Conservation (phyloP, 2,888 invertebrate species). For the Phrixothrix hirtus region DNA sequence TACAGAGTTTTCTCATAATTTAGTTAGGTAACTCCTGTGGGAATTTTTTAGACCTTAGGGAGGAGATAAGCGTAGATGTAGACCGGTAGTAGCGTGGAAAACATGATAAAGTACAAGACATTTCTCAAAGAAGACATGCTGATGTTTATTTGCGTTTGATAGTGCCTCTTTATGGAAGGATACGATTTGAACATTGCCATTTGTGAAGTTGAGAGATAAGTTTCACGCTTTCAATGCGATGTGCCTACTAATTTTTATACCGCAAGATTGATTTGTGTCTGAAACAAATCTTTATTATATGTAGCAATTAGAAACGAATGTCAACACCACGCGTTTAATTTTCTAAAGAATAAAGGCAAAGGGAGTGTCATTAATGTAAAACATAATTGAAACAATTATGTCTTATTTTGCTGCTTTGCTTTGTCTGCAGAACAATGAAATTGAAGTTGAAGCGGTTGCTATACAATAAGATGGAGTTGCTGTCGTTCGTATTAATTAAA, state of each 20-base stretch:
- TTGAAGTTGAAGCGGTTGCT: constrained; percentile 9
- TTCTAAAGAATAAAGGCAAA: constrained; percentile 15
- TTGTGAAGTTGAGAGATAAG: background rate
- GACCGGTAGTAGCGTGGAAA: constrained; percentile 29
- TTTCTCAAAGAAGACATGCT: constrained; percentile 34
- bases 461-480: constrained; percentile 13
- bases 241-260: no score
- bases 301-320: background rate
- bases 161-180: constrained; percentile 5
- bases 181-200: constrained; percentile 3
- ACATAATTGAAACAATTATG: constrained; percentile 28
- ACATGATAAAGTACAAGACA: constrained; percentile 38
- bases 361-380: constrained; percentile 16
- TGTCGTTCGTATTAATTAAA: constrained; percentile 16
- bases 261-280: no score
- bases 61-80: constrained; percentile 30
- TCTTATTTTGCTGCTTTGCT: constrained; percentile 14
- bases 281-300: constrained; percentile 8
- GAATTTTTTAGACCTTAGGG: constrained; percentile 26
- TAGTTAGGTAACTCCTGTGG: constrained; percentile 37
- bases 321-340: constrained; percentile 8
- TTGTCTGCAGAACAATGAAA: constrained; percentile 14
- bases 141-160: constrained; percentile 30
- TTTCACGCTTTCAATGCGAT: background rate
- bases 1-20: constrained; percentile 42